These are phyloP conservation scores for Tenthredo livida DNA, from an alignment of 2,888 invertebrate species.

Conservation along the genomic window DNA sequence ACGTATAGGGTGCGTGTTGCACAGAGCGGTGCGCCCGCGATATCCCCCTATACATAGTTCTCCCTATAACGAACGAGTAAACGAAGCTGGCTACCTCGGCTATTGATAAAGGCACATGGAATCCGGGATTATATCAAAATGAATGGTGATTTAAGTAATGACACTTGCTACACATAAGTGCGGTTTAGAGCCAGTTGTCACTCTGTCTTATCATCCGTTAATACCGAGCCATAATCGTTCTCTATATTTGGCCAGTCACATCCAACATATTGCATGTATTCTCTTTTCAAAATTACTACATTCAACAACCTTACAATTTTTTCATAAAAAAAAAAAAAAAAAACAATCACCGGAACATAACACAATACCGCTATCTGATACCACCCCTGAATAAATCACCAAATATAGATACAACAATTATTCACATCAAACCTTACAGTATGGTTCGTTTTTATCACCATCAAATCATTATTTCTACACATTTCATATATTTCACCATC, in stretches of 20 bases:
- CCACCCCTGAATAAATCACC: background rate
- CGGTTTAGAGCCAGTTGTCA: slow-evolving; percentile 71
- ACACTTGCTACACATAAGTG: slow-evolving; percentile 68
- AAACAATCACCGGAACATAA: slow-evolving; percentile 38
- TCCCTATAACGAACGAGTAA: slow-evolving; percentile 68
- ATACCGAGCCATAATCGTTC: slow-evolving; percentile 73
- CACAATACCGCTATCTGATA: background rate
- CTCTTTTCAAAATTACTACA: slow-evolving; percentile 64
- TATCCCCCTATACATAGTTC: slow-evolving; percentile 59
- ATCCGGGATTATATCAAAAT: slow-evolving; percentile 76
- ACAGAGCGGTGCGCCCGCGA: slow-evolving; percentile 63
- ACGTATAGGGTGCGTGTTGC: slow-evolving; percentile 60
- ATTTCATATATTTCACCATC: background rate
- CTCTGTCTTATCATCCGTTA: slow-evolving; percentile 60
- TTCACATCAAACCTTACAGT: slow-evolving; percentile 41
- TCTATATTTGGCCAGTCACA: slow-evolving; percentile 77
- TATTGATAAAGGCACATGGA: slow-evolving; percentile 79
- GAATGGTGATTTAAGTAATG: slow-evolving; percentile 72
- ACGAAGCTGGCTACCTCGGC: slow-evolving; percentile 68
- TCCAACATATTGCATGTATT: slow-evolving; percentile 76
- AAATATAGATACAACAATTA: slow-evolving; percentile 21
- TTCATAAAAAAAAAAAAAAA: background rate
- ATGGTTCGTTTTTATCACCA: slow-evolving; percentile 13
- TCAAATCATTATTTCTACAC: background rate
- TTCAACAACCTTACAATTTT: slow-evolving; percentile 37